Evolutionary conservation across 2,797 vertebrate genomes (phyloP), one percentile per base, ranked within the genome.

Genomic region (Sus cebifrons): DNA sequence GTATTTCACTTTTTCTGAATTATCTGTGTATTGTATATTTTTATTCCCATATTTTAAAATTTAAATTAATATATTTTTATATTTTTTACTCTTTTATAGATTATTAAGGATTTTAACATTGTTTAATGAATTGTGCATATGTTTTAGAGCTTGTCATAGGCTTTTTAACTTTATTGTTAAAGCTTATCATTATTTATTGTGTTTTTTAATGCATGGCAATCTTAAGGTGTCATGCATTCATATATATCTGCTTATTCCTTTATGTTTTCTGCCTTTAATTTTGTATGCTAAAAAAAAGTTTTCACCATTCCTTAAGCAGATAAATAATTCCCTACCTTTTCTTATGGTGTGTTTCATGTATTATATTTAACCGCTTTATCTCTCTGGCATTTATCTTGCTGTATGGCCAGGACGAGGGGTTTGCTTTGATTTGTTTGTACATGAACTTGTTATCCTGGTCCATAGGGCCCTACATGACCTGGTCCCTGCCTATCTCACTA

Each of bases 321-420:
- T 36, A 49, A 49, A 71, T 58, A 83, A 75, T 23, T n/a, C 14
- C 6, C 11, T 86, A 29, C 3, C 77, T 44, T 89, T 86, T 85
- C 70, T 56, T 77, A 12, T 12, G n/a, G 13, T 75, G 13, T 36
- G 94, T 94, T 94, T 62, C n/a, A 17, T 83, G 5, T 89, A 86
- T 97, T 89, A 32, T 58, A 11, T 62, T 93, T 88, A 89, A 71
- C 20, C 11, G 16, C 91, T 85, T 81, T 27, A 25, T 81, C 15
- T 89, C 21, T 64, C 16, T 85, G 54, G 3, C 68, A n/a, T 2
- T 95, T 58, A 87, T 25, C 27, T 71, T 71, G 14, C 1, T 44
- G 1, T 29, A 17, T 60, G 20, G 6, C 15, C 15, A 3, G 29
- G 44, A 21, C 17, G 1, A 52, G 64, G 17, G 2, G 5, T 44